Percentiles rank a stretch among this genome's conserved stretches.
Conservation (phyloP, 1,140 invertebrate species). For the Calephelis virginiensis region DNA sequence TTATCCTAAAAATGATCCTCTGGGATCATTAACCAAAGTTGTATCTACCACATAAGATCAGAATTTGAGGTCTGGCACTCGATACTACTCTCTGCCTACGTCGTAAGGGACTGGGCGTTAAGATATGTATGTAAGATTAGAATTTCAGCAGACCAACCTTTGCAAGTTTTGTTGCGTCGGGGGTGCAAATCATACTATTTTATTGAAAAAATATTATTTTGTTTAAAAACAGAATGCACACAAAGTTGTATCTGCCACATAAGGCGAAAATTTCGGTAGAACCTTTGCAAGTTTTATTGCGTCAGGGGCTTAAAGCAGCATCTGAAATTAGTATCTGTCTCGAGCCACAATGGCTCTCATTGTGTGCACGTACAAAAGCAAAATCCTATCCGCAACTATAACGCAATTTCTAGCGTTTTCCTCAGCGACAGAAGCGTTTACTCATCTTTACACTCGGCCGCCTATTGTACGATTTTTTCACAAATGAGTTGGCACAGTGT, state of each 20-base stretch:
- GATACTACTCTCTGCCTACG: no score
- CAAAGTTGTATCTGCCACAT: not conserved
- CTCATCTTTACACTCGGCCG: slow-evolving; percentile 30
- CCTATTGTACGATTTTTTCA: slow-evolving; percentile 32
- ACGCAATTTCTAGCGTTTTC: slow-evolving; percentile 43
- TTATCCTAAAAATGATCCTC: no score
- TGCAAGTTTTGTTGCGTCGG: slow-evolving; percentile 34
- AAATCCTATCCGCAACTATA: slow-evolving; percentile 42
- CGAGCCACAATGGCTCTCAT: slow-evolving; percentile 37
- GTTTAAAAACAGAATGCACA: no score
- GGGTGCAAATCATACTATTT: slow-evolving; percentile 16
- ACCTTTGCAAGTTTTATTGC: slow-evolving; percentile 32
- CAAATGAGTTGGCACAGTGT: slow-evolving; percentile 26
- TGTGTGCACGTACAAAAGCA: slow-evolving; percentile 42
- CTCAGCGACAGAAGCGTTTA: slow-evolving; percentile 34
- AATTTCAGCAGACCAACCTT: no score
- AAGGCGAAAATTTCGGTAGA: slow-evolving; percentile 13
- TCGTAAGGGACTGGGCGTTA: no score
- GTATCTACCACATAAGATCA: not conserved
- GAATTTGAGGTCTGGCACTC: no score
- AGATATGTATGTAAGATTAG: no score
- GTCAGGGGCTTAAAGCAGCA: slow-evolving; percentile 27
- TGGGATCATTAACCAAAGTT: no score
- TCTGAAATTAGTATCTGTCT: slow-evolving; percentile 50
- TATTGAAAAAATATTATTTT: no score